Conservation (phyloP, 2,113 vertebrate species). For the Atrichornis clamosus region DNA sequence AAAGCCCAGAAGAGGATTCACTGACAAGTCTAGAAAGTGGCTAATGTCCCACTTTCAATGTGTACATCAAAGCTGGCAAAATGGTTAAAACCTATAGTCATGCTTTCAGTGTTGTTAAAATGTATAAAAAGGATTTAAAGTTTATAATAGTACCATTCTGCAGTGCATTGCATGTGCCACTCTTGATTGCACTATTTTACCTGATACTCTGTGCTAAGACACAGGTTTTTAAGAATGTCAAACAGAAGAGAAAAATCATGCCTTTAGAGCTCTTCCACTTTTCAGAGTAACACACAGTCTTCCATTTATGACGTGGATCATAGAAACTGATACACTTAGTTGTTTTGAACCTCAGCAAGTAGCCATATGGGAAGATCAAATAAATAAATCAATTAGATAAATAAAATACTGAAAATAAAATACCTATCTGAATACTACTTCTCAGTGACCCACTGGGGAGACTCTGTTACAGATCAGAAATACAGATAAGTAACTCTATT, state of each 20-base stretch:
- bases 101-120: background rate
- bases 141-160: background rate
- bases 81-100: background rate
- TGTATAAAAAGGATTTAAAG: background rate
- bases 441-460: background rate
- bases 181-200: background rate
- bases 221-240: background rate
- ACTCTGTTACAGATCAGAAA: background rate
- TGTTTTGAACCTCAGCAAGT: background rate
- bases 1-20: background rate
- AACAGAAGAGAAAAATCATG: background rate
- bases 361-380: background rate
- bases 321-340: background rate
- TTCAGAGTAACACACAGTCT: background rate
- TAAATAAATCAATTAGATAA: background rate
- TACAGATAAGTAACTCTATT: background rate
- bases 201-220: background rate
- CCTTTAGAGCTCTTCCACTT: background rate
- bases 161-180: background rate
- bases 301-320: background rate
- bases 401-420: background rate
- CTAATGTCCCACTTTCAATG: rapidly evolving
- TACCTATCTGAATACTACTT: background rate
- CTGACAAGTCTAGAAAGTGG: background rate
- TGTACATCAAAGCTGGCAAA: background rate